Conservation (phyloP, 2,113 vertebrate species). For the Atrichornis clamosus region DNA sequence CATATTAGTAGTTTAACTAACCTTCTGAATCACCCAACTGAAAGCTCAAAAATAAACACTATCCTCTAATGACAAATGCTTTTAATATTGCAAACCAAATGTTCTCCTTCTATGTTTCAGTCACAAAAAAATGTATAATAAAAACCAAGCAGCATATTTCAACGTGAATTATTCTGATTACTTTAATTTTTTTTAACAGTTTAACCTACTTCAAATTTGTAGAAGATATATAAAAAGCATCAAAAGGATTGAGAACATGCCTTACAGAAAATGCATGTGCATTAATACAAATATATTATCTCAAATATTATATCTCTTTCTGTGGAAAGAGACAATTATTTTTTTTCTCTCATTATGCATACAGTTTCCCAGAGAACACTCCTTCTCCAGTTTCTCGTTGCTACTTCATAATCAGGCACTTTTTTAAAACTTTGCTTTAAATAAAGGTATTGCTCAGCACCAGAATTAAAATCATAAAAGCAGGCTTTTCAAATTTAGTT, state of each 20-base stretch:
- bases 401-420: not conserved
- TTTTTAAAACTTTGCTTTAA: not conserved
- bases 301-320: too few species aligned
- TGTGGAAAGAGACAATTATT: not conserved
- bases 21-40: not conserved
- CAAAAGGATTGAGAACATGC: not conserved
- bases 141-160: not conserved
- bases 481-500: not conserved
- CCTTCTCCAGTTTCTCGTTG: not conserved
- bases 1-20: not conserved
- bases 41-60: not conserved
- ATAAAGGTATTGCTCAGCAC: not conserved
- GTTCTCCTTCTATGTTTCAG: not conserved
- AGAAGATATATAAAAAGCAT: not conserved
- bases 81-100: not conserved
- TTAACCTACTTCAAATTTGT: not conserved
- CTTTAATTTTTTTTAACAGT: not conserved
- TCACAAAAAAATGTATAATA: not conserved
- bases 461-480: not conserved
- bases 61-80: not conserved
- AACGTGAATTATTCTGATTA: not conserved
- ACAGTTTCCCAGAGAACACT: not conserved
- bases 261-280: not conserved
- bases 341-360: not conserved
- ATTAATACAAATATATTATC: not conserved